These are phyloP conservation scores for Lepidochitona cinerea DNA, from an alignment of 2,888 invertebrate species.

Conservation along the genomic window DNA sequence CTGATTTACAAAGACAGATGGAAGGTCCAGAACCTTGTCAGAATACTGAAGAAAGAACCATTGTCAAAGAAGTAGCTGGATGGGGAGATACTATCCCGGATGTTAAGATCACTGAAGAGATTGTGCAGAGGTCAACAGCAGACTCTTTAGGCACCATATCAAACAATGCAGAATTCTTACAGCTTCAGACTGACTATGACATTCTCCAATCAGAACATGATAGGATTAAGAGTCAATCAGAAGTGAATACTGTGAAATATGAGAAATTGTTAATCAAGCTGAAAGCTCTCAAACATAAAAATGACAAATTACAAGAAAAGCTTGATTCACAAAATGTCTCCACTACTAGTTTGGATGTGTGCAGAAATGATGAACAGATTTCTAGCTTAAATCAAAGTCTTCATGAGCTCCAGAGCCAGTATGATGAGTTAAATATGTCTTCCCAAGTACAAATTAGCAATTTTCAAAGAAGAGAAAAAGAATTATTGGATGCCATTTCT, in stretches of 20 bases:
- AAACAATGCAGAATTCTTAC: neutral
- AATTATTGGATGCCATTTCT: neutral
- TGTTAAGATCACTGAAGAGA: conserved; percentile 10
- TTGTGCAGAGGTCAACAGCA: conserved; percentile 13
- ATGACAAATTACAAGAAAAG: conserved; percentile 49
- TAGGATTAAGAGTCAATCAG: conserved; percentile 39
- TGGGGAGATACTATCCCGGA: conserved; percentile 23
- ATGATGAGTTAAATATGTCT: neutral
- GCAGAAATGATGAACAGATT: neutral
- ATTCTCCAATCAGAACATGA: conserved; percentile 20
- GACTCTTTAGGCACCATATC: neutral
- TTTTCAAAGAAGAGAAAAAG: neutral
- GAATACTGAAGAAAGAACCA: neutral
- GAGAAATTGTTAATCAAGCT: conserved; percentile 86
- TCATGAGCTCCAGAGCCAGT: neutral
- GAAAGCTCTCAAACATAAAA: conserved; percentile 82
- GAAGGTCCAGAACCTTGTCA: neutral
- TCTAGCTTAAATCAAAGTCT: neutral
- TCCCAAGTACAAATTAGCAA: neutral
- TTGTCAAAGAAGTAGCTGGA: neutral
- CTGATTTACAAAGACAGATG: neutral
- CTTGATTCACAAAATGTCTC: neutral
- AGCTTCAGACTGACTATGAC: conserved; percentile 11
- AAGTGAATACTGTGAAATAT: conserved; percentile 75
- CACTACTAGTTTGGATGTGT: neutral